Base-by-base conservation (phyloP, 2,113 vertebrate species). In the Machaerirhynchus nigripectus region DNA sequence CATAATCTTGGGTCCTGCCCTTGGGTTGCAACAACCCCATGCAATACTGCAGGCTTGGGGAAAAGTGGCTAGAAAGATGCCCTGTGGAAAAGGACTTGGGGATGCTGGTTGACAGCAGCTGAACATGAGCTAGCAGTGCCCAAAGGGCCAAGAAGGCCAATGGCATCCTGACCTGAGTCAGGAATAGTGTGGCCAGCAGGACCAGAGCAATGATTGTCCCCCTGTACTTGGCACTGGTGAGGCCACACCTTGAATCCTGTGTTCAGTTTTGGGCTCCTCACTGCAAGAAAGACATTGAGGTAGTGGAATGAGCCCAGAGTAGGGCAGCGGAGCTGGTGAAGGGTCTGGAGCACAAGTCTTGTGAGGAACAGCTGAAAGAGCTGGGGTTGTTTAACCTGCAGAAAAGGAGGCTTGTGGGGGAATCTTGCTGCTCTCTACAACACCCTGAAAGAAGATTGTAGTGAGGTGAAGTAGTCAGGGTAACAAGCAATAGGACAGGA, bases 281-380 rank as follows among this genome's bases (percentile, higher is more conserved):
- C 28, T 35, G 18, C 30, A 11, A 15, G 13, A 78, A 33, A 28
- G 61, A 13, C 30, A 19, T 7, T 31, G 21, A 55, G 14, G 14
- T 55, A 10, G 14, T 61, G n/a, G 21, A 76, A 11, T 12, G 7
- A 44, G 18, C 53, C 55, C n/a, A 10, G 40, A 40, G 40, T 11
- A 35, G 30, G n/a, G 8, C 61, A 75, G 0, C 0, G 0, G 30
- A 75, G n/a, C n/a, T 61, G 24, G 9, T 22, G 53, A 69, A 47
- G 40, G 30, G 11, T 61, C 39, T 40, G 61, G 28, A 75, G 13
- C 28, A 82, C 30, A n/a, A 35, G 6, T n/a, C 24, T 30, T 46
- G 23, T 39, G 13, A 39, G 14, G 30, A 68, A 2, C 13, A 10
- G n/a, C 46, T 76, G n/a, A 61, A 39, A 47, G n/a, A 76, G 24